Evolutionary conservation across 2,888 invertebrate species (phyloP).

Genomic region (Taphrorychus bicolor): DNA sequence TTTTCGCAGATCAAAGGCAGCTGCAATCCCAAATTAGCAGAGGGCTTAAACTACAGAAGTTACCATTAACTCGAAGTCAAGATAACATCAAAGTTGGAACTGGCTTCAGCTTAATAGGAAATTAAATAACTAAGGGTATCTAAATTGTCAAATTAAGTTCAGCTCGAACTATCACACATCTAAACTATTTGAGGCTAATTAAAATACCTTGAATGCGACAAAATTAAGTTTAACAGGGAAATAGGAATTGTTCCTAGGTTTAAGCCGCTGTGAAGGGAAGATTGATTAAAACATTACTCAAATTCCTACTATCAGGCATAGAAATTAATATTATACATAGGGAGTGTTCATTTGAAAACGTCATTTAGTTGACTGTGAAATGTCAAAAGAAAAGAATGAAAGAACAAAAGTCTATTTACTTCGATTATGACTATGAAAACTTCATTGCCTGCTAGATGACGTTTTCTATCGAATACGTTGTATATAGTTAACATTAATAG

Average conservation of each 20-base stretch:
- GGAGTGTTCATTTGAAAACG: no score
- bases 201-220: constrained; percentile 5
- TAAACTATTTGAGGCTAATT: not conserved
- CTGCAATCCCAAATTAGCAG: constrained; percentile 4
- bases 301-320: no score
- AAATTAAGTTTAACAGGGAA: constrained; percentile 1
- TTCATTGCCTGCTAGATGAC: no score
- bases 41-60: not conserved
- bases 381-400: no score
- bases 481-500: not conserved
- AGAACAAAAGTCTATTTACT: no score
- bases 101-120: constrained; percentile 3
- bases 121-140: constrained; percentile 15
- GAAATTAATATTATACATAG: no score
- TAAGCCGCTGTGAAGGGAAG: not conserved
- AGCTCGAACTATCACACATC: constrained; percentile 3
- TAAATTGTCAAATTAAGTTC: constrained; percentile 12
- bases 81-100: constrained; percentile 9
- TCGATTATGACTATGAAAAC: no score
- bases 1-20: not conserved
- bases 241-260: not conserved
- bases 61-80: not conserved
- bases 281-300: not conserved
- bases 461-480: not conserved
- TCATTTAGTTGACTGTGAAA: no score